Percentiles rank a stretch among this genome's conserved stretches.
Evolutionary conservation across 2,888 invertebrate species (phyloP).

Genomic region (Nymphalis polychloros): DNA sequence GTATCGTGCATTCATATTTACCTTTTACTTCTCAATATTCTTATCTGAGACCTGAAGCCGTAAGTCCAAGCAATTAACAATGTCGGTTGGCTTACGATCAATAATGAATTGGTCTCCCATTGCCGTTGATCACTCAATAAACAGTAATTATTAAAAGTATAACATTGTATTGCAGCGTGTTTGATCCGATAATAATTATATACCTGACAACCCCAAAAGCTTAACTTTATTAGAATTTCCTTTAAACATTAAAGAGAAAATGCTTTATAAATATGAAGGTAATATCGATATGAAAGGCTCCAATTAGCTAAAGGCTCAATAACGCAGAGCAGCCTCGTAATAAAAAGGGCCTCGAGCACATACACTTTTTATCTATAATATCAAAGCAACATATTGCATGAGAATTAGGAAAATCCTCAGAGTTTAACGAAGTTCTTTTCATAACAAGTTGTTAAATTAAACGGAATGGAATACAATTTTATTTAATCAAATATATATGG

Average conservation of each 20-base stretch:
- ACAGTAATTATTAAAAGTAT: neutral
- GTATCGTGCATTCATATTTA: too few relatives aligned
- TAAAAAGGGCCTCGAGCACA: constrained; percentile 17
- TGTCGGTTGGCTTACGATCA: too few relatives aligned
- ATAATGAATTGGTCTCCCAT: too few relatives aligned
- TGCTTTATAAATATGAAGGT: constrained; percentile 20
- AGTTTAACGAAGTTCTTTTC: too few relatives aligned
- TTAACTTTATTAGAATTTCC: neutral
- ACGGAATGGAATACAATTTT: too few relatives aligned
- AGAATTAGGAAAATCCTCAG: neutral
- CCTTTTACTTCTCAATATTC: too few relatives aligned
- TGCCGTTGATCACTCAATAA: too few relatives aligned
- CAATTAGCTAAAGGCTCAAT: constrained; percentile 47
- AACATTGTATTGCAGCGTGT: too few relatives aligned
- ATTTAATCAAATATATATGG: too few relatives aligned
- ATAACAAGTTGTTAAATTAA: too few relatives aligned
- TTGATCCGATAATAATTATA: neutral
- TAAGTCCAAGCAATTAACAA: too few relatives aligned
- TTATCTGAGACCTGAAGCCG: too few relatives aligned
- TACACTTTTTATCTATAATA: neutral
- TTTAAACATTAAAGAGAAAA: neutral
- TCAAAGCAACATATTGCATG: neutral
- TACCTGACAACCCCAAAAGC: neutral
- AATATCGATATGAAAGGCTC: constrained; percentile 33
- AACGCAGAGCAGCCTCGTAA: constrained; percentile 41